phyloP scores from a whole-genome alignment of 1,140 invertebrate species.

The Pogonus chalceus region DNA sequence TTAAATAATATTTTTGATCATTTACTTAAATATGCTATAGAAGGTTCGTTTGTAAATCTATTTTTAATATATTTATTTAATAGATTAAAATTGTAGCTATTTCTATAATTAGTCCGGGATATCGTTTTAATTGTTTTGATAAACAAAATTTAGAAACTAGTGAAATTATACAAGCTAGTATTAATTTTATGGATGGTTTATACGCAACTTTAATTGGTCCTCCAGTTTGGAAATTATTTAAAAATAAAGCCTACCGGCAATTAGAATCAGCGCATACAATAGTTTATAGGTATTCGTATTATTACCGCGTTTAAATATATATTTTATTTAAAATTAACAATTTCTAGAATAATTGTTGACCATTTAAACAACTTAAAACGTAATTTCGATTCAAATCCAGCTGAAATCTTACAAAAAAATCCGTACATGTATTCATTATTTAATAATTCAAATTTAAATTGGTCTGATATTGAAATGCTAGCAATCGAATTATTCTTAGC shows the following conservation, averaged over 20 bases:
- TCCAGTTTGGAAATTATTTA: slow-evolving; percentile 32
- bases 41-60: slow-evolving; percentile 23
- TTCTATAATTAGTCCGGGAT: slow-evolving; percentile 31
- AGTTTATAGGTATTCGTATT: slow-evolving; percentile 22
- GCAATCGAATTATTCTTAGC: slow-evolving; percentile 34
- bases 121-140: slow-evolving; percentile 24
- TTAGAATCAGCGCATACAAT: slow-evolving; percentile 27
- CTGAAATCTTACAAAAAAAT: slow-evolving; percentile 17
- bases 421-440: slow-evolving; percentile 29
- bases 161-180: slow-evolving; percentile 30
- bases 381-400: slow-evolving; percentile 15
- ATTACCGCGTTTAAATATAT: not conserved
- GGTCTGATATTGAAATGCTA: slow-evolving; percentile 28
- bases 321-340: not conserved
- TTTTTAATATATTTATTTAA: not conserved
- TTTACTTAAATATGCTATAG: slow-evolving; percentile 30
- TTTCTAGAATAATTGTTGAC: slow-evolving; percentile 17
- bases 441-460: slow-evolving; percentile 23
- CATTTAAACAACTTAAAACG: slow-evolving; percentile 16
- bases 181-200: slow-evolving; percentile 35
- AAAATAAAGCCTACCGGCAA: slow-evolving; percentile 31
- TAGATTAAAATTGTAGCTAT: slow-evolving; percentile 26
- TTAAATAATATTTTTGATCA: slow-evolving; percentile 28
- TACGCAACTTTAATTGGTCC: slow-evolving; percentile 31
- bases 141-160: slow-evolving; percentile 23